phyloP scores from a whole-genome alignment of 2,113 vertebrate genomes.

The Brevimyrus niger region DNA sequence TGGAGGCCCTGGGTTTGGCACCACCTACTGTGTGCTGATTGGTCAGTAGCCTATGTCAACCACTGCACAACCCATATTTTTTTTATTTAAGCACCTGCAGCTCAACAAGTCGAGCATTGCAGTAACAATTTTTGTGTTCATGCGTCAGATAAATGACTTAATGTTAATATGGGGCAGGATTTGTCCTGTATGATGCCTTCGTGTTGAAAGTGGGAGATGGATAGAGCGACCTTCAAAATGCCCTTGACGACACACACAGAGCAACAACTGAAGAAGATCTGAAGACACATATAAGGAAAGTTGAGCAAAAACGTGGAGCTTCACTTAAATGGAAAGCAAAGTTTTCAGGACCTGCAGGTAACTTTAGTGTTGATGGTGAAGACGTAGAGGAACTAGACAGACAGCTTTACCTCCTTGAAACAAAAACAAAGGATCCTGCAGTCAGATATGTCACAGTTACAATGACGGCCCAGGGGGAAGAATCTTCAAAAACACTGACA shows the following conservation, averaged over 20 bases:
- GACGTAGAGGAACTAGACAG: background rate
- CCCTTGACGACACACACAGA: background rate
- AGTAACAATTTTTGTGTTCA: background rate
- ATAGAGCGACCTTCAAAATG: background rate
- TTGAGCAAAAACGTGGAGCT: background rate
- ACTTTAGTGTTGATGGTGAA: background rate
- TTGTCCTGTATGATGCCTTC: background rate
- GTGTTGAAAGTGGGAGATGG: background rate
- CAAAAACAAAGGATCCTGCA: background rate
- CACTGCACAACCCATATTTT: background rate
- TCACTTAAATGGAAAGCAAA: background rate
- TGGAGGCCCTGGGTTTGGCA: background rate
- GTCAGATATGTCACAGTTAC: background rate
- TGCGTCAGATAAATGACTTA: background rate
- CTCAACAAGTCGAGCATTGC: background rate
- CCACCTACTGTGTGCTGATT: background rate
- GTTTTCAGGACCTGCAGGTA: background rate
- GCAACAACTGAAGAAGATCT: background rate
- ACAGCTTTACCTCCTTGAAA: background rate
- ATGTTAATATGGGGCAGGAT: background rate
- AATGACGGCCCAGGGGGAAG: background rate
- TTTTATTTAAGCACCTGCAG: background rate
- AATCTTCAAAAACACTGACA: background rate
- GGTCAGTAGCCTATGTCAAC: background rate
- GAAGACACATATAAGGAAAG: background rate